Conservation (phyloP, 2,888 invertebrate genomes). For the Orthonychiurus folsomi region DNA sequence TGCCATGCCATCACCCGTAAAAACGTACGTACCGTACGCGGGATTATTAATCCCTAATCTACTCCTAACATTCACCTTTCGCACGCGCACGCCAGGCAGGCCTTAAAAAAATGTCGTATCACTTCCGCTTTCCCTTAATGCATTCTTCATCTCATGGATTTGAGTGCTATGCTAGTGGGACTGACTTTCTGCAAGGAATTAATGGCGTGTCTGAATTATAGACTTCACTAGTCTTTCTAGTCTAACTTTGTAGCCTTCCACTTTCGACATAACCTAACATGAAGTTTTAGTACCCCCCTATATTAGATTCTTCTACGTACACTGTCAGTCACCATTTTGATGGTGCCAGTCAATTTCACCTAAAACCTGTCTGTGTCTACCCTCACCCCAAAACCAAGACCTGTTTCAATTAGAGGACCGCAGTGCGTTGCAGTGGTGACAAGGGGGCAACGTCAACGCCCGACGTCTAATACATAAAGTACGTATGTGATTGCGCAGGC, state of each 20-base stretch:
- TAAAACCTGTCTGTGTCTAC: no score
- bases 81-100: not conserved
- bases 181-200: not conserved
- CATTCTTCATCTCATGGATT: not conserved
- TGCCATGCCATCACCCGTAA: not conserved
- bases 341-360: no score
- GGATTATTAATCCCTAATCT: not conserved
- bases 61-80: not conserved
- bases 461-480: no score
- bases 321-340: not conserved
- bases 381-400: not conserved
- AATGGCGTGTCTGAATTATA: constrained; percentile 1
- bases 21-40: no score
- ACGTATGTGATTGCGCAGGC: no score
- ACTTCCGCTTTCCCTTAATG: not conserved
- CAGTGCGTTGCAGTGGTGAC: no score
- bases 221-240: not conserved
- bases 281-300: not conserved
- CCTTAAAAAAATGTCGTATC: no score
- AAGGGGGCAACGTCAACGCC: no score
- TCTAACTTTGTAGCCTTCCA: not conserved
- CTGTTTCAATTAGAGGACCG: no score
- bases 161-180: not conserved
- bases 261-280: not conserved
- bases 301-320: not conserved